Base-by-base conservation (phyloP, 2,888 invertebrate genomes). In the Peribatodes rhomboidaria region DNA sequence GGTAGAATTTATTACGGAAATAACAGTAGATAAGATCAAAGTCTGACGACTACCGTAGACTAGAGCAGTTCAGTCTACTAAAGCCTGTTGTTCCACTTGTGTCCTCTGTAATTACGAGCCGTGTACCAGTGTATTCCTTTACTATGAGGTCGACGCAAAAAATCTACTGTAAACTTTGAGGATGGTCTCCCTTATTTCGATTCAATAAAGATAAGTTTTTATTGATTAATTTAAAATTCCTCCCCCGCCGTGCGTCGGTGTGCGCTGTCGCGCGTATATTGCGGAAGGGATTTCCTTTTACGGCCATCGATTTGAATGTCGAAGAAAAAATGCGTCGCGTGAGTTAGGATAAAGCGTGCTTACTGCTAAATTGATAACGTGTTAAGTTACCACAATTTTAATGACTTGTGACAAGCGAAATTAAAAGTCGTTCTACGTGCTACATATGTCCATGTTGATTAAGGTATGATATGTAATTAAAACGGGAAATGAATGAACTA, bases 341-440 rank as follows among this genome's bases (percentile, higher is more conserved):
- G 67, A 53, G 46, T 42, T 47, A n/a, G 20, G 39, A 64, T 64
- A 33, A 64, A 37, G 22, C 27, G 33, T 49, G 59, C 42, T 39
- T 10, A 47, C 49, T 27, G 49, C 54, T 55, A 47, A 59, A 60
- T 39, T 54, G 68, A 70, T 70, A 69, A 72, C 63, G 62, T 61
- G 67, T n/a, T 65, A 62, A 70, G 59, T 72, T 57, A 70, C 53
- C 49, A 56, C 60, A 13, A 61, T 61, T 61, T 58, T 73, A 73
- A 76, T 77, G 72, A 71, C 57, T 60, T 71, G 62, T 70, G 75
- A 71, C 69, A 72, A 67, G 68, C 39, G 14, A 61, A 65, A 57
- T 67, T 58, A 55, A 57, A n/a, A 57, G 35, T 42, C 35, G 33
- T 37, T 39, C 33, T 46, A 54, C 50, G 60, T 67, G 47, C 62